Base-by-base conservation (phyloP, 2,797 vertebrate species). In the Acanthiza pusilla region DNA sequence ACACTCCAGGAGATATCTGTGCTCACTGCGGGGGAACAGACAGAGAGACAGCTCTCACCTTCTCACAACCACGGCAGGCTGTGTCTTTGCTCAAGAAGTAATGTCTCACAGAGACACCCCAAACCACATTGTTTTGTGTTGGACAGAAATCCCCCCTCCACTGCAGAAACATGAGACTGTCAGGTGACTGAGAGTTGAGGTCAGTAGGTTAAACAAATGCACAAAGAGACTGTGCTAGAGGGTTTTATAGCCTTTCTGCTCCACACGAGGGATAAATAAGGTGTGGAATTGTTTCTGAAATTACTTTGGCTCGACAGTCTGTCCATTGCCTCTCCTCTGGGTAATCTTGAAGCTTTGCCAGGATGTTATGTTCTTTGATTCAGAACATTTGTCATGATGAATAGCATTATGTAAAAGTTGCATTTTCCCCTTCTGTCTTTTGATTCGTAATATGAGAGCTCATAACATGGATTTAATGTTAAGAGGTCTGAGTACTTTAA, bases 311-410 rank as follows among this genome's bases (percentile, higher is more conserved):
- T 91, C 22, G 2, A 77, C 62, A 88, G 78, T 20, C 89, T 89
- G 78, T 77, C 80, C 87, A 60, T 40, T 81, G 88, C 71, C 60
- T 96, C 67, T 96, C 94, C 89, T 96, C 70, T 73, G 95, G 78
- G 88, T 88, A 94, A 94, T 96, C 80, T 57, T 94, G 70, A 94
- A 80, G 85, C 82, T 87, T 76, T 94, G 87, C 91, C 92, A 96
- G 70, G 50, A 78, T 92, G 82, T 91, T 95, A 89, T 78, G 83
- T 88, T 91, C 95, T 88, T 88, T 82, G 81, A 94, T 82, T 88
- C 91, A 93, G 75, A 95, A 91, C 88, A 89, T 92, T 96, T 96
- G 89, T 95, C 67, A 77, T 55, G 47, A 88, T 85, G 79, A 94
- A 85, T 72, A 78, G 47, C 78, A 84, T 89, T 93, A 92, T 82